Percentiles rank a stretch among this genome's conserved stretches.
Evolutionary conservation across 2,113 vertebrate genomes (phyloP).

Genomic region (Gavialis gangeticus): DNA sequence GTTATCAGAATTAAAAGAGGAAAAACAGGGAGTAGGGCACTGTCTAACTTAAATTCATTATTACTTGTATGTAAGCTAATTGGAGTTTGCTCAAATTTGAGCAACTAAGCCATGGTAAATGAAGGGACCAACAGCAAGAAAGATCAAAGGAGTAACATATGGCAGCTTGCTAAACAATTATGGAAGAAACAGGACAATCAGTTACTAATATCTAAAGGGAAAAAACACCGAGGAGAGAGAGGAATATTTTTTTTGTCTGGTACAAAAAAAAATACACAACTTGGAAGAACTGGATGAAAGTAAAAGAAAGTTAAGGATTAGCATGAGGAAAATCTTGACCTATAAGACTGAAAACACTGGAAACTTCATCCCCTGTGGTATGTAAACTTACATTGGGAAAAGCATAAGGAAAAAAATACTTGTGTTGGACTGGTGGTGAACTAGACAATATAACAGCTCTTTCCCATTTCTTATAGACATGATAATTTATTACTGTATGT

Average conservation of each 20-base stretch:
- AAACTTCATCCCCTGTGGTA: neutral
- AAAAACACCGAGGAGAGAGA: neutral
- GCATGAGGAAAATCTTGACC: neutral
- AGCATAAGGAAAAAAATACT: neutral
- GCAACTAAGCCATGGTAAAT: neutral
- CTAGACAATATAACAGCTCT: neutral
- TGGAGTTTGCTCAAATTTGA: neutral
- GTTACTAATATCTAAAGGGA: neutral
- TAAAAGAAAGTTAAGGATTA: neutral
- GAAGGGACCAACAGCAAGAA: neutral
- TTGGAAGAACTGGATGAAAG: neutral
- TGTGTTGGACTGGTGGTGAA: neutral
- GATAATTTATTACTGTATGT: neutral
- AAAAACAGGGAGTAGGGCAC: neutral
- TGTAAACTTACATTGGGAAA: neutral
- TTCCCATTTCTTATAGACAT: neutral
- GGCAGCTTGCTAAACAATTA: neutral
- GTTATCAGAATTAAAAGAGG: neutral
- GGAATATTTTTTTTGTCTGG: neutral
- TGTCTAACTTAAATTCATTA: neutral
- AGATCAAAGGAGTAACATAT: neutral
- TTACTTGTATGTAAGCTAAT: neutral
- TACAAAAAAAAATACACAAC: neutral
- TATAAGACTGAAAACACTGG: neutral
- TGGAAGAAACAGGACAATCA: neutral